Conservation (phyloP, 2,797 vertebrate genomes). For the Pteronotus mesoamericanus region DNA sequence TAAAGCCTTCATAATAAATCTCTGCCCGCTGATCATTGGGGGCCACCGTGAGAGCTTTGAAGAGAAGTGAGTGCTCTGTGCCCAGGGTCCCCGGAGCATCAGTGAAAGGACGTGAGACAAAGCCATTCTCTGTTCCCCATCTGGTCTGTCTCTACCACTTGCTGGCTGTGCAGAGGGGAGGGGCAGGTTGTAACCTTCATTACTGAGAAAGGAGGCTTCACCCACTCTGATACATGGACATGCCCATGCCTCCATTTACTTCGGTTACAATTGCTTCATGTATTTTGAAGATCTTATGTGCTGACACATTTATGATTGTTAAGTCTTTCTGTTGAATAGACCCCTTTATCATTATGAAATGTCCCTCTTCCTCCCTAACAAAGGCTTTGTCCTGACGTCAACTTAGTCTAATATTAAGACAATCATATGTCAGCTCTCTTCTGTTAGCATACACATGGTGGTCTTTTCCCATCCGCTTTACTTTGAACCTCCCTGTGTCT, state of each 20-base stretch:
- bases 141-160: neutral
- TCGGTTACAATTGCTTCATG: neutral
- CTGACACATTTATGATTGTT: neutral
- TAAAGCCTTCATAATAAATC: neutral
- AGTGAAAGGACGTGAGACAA: neutral
- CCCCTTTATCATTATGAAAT: neutral
- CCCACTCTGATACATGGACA: neutral
- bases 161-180: neutral
- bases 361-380: neutral
- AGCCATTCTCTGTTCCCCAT: neutral
- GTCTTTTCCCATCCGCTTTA: neutral
- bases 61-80: neutral
- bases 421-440: neutral
- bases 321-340: neutral
- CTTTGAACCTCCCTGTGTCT: neutral
- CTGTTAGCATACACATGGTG: rapidly evolving
- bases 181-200: neutral
- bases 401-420: neutral
- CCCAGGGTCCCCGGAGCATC: too few species aligned
- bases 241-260: neutral
- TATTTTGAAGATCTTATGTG: neutral
- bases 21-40: neutral
- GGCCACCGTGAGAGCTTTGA: neutral
- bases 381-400: neutral
- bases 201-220: neutral